phyloP scores from a whole-genome alignment of 2,113 vertebrate species.

The Theristicus caerulescens region DNA sequence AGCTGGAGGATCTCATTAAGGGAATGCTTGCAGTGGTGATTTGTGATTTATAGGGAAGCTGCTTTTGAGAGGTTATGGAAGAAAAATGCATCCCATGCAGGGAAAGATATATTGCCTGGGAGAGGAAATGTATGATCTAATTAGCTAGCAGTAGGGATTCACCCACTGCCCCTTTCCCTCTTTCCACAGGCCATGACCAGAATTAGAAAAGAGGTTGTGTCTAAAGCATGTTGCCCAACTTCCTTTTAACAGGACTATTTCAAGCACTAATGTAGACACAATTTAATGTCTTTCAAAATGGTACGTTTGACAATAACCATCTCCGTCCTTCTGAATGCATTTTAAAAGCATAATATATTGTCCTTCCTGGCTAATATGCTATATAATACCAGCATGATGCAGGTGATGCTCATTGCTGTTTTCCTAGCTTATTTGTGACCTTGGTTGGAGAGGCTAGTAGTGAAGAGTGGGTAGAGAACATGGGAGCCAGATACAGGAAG shows the following conservation, averaged over 20 bases:
- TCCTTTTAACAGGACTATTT: neutral
- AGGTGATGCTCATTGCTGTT: neutral
- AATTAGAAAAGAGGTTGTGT: neutral
- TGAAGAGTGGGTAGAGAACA: neutral
- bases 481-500: neutral
- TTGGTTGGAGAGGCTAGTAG: neutral
- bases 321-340: neutral
- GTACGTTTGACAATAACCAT: neutral
- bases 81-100: conserved; percentile 55
- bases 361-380: neutral
- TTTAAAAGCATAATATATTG: neutral
- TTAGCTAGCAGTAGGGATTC: conserved; percentile 53
- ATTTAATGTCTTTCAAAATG: neutral
- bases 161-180: conserved; percentile 35
- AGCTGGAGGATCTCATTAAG: conserved; percentile 47
- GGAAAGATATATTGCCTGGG: conserved; percentile 49
- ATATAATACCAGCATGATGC: neutral
- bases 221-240: neutral
- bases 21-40: conserved; percentile 36
- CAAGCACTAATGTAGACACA: neutral
- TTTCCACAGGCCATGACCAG: conserved; percentile 3
- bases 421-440: neutral
- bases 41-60: conserved; percentile 46
- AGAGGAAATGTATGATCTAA: conserved; percentile 39
- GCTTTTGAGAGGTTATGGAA: conserved; percentile 35